Evolutionary conservation across 2,113 vertebrate species (phyloP).

Genomic region (Ailurus styani): DNA sequence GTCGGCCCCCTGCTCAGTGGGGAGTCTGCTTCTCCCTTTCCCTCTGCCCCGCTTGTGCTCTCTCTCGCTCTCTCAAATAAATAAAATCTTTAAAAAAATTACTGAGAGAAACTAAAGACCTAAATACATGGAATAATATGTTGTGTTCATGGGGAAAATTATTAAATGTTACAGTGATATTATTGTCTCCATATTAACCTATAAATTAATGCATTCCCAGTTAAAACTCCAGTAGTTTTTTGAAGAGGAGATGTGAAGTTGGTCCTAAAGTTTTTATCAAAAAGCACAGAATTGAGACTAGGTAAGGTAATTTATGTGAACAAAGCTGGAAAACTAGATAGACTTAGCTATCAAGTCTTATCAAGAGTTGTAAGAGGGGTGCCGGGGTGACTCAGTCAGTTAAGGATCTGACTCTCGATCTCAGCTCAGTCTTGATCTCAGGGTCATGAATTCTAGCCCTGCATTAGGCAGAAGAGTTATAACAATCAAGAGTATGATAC

Average conservation of each 20-base stretch:
- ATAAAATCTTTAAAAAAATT: not conserved
- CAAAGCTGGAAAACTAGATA: not conserved
- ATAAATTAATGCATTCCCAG: not conserved
- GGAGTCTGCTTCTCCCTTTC: not conserved
- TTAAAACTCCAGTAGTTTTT: not conserved
- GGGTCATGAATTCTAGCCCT: not conserved
- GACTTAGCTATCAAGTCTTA: not conserved
- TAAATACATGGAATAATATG: not conserved
- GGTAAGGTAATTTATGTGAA: not conserved
- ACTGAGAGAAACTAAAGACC: not conserved
- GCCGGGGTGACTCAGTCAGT: not conserved
- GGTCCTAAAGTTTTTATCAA: not conserved
- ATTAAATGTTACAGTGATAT: not conserved
- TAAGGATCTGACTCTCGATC: not conserved
- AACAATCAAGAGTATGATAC: not conserved
- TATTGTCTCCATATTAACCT: not conserved
- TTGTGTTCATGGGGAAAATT: not conserved
- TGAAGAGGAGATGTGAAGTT: not conserved
- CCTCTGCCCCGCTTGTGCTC: too few species aligned
- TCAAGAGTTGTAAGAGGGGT: not conserved
- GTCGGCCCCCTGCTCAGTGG: not conserved
- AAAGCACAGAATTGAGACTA: not conserved
- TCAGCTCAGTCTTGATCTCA: too few species aligned
- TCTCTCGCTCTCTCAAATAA: too few species aligned
- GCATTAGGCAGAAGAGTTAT: not conserved